Conservation (phyloP, 2,797 vertebrate genomes). For the Eulemur rubriventer region DNA sequence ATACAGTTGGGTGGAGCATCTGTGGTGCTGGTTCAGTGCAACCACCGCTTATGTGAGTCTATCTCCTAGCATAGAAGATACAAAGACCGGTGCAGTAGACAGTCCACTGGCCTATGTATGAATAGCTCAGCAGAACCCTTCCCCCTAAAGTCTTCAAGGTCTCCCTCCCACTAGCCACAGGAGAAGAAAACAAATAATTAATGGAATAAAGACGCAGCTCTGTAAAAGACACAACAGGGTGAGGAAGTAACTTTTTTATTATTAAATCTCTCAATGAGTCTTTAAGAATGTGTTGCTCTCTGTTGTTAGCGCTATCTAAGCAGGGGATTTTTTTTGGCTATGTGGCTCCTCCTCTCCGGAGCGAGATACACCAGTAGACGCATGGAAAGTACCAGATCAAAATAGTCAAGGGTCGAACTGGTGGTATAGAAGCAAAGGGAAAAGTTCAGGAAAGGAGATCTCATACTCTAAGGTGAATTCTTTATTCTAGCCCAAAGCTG, state of each 20-base stretch:
- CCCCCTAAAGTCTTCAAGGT: neutral
- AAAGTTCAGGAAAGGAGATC: neutral
- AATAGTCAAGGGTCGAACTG: neutral
- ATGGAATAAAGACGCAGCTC: neutral
- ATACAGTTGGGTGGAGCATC: neutral
- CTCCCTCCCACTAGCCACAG: neutral
- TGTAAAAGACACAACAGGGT: neutral
- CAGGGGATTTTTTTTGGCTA: neutral
- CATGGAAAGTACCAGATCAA: neutral
- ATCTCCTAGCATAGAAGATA: fast-evolving
- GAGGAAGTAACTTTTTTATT: neutral
- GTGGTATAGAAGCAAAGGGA: neutral
- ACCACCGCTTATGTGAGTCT: neutral
- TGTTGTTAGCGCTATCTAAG: fast-evolving
- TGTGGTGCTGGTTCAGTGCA: neutral
- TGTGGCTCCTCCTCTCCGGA: neutral
- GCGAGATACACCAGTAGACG: neutral
- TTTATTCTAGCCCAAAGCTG: neutral
- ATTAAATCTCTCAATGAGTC: neutral
- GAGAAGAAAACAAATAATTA: neutral
- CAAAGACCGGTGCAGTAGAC: neutral
- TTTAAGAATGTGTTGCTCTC: neutral
- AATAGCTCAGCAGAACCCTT: neutral
- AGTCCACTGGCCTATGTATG: fast-evolving
- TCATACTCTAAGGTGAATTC: neutral